Percentiles rank a stretch among this genome's conserved stretches.
Evolutionary conservation across 2,113 vertebrate genomes (phyloP).

Genomic region (Rhizomys pruinosus): DNA sequence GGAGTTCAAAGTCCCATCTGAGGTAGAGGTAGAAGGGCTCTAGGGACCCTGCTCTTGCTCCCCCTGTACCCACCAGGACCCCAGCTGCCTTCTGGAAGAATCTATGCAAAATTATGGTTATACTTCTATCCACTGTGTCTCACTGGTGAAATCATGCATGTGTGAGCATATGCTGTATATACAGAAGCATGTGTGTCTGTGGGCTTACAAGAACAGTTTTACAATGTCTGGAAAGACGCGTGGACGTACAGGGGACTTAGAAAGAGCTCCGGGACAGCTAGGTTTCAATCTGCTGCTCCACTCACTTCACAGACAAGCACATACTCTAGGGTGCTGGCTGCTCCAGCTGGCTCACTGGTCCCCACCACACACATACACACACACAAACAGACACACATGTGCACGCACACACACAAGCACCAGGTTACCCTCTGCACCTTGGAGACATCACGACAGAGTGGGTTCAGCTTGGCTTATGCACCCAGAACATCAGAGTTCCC

Average conservation of each 20-base stretch:
- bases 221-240: background rate
- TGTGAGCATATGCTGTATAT: background rate
- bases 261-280: background rate
- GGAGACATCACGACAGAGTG: background rate
- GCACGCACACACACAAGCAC: background rate
- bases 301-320: background rate
- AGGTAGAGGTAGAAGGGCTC: no score
- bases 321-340: background rate
- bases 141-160: background rate
- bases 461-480: no score
- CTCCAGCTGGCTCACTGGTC: rapidly evolving
- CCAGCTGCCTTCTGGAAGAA: background rate
- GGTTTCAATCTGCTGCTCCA: no score
- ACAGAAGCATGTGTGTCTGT: background rate
- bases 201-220: background rate
- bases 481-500: background rate
- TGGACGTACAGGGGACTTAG: background rate
- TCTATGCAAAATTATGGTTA: background rate
- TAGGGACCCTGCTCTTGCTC: no score
- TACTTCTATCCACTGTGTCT: background rate
- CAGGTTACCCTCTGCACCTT: background rate
- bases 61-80: no score
- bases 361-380: background rate
- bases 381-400: background rate
- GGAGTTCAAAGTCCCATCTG: background rate